Conservation (phyloP, 2,797 vertebrate genomes). For the Anas bernieri region DNA sequence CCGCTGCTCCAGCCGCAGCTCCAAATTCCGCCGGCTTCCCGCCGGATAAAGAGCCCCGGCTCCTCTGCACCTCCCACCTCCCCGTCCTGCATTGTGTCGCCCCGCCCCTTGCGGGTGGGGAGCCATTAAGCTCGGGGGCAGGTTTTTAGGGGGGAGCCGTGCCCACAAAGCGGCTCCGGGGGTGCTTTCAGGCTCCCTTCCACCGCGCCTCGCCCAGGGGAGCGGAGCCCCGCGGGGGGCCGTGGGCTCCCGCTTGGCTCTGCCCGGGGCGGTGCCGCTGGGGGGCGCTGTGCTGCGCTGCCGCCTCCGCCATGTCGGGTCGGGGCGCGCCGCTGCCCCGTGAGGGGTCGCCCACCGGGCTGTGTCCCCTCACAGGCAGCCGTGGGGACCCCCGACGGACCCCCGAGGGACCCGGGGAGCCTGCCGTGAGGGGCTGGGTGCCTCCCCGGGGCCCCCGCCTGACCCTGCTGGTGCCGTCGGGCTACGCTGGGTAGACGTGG, state of each 20-base stretch:
- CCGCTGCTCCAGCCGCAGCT: not conserved
- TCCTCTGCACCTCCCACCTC: not conserved
- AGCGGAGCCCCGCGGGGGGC: too few species aligned
- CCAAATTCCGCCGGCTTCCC: not conserved
- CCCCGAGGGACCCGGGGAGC: not conserved
- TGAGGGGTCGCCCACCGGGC: too few species aligned
- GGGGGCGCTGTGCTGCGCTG: not conserved
- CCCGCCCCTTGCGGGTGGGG: not conserved
- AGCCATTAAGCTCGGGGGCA: not conserved
- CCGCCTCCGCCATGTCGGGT: not conserved
- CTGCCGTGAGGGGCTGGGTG: too few species aligned
- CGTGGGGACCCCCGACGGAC: not conserved
- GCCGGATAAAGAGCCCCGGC: constrained; percentile 14
- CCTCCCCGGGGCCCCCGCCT: fast-evolving
- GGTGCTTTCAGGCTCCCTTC: not conserved
- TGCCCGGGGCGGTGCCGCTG: not conserved
- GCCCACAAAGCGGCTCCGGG: too few species aligned
- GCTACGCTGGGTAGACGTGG: not conserved
- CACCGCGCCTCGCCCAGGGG: too few species aligned
- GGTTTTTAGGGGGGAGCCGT: too few species aligned
- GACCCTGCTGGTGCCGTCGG: fast-evolving
- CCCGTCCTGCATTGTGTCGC: not conserved
- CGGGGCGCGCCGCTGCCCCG: not conserved
- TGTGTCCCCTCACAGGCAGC: not conserved
- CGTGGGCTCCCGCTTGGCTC: too few species aligned